phyloP scores from a whole-genome alignment of 2,888 invertebrate species.

The Anodontia alba region DNA sequence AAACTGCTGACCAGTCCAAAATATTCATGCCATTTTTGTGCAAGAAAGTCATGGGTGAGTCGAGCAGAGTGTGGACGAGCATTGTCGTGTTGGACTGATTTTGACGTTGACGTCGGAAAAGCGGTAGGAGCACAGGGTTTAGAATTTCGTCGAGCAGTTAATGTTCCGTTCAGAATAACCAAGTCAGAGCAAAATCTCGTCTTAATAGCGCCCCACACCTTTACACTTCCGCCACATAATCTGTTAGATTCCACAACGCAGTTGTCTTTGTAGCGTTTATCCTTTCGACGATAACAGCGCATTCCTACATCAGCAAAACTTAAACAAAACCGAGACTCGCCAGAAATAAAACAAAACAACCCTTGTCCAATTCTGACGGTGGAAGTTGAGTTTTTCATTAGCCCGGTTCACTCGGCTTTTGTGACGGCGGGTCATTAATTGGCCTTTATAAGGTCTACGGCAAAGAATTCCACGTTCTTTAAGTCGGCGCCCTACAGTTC shows the following conservation, averaged over 20 bases:
- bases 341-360: neutral
- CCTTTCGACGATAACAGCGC: neutral
- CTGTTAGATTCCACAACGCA: neutral
- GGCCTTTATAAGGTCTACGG: neutral
- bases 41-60: neutral
- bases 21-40: neutral
- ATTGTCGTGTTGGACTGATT: neutral
- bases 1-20: neutral
- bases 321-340: slow-evolving; percentile 9
- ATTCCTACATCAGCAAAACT: neutral
- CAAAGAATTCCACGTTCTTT: neutral
- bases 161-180: neutral
- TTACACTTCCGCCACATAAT: neutral
- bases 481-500: neutral
- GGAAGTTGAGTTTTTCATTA: neutral
- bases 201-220: slow-evolving; percentile 16
- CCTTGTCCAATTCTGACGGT: neutral
- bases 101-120: neutral
- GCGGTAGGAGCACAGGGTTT: neutral
- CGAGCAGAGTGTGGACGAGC: no score
- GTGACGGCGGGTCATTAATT: neutral
- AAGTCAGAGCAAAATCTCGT: neutral
- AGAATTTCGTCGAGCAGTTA: slow-evolving; percentile 4
- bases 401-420: neutral
- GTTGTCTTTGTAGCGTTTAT: neutral